Conservation (phyloP, 2,888 invertebrate genomes). For the Empis stercorea region DNA sequence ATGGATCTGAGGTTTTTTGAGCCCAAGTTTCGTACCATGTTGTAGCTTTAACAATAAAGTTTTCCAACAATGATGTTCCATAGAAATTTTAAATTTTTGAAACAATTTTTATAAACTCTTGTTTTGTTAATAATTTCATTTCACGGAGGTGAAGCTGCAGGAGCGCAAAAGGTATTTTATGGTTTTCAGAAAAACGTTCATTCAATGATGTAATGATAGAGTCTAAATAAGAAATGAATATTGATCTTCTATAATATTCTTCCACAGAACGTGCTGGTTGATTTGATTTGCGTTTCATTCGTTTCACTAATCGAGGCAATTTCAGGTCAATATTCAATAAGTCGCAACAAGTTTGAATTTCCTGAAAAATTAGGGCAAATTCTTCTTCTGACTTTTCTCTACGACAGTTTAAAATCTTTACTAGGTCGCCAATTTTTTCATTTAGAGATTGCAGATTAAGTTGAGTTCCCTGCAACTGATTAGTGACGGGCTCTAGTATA, state of each 20-base stretch:
- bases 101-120: not conserved
- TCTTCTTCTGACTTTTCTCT: not conserved
- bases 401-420: not conserved
- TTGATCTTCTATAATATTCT: constrained; percentile 2
- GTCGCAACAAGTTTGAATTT: not conserved
- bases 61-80: not conserved
- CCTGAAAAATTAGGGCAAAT: not conserved
- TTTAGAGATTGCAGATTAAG: not conserved
- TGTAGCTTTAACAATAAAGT: not conserved
- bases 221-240: not conserved
- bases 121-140: not conserved
- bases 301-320: not conserved
- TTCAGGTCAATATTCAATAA: not conserved
- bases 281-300: constrained; percentile 1
- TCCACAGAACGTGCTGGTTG: not conserved
- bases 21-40: not conserved
- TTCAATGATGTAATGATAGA: not conserved
- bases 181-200: not conserved
- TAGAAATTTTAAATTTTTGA: not conserved
- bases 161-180: not conserved
- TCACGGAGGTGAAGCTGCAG: not conserved
- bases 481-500: constrained; percentile 1
- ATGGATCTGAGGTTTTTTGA: not conserved
- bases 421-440: not conserved
- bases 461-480: not conserved